Percentiles rank a stretch among this genome's conserved stretches.
Evolutionary conservation across 2,113 vertebrate genomes (phyloP).

Genomic region (Trogon melanurus): DNA sequence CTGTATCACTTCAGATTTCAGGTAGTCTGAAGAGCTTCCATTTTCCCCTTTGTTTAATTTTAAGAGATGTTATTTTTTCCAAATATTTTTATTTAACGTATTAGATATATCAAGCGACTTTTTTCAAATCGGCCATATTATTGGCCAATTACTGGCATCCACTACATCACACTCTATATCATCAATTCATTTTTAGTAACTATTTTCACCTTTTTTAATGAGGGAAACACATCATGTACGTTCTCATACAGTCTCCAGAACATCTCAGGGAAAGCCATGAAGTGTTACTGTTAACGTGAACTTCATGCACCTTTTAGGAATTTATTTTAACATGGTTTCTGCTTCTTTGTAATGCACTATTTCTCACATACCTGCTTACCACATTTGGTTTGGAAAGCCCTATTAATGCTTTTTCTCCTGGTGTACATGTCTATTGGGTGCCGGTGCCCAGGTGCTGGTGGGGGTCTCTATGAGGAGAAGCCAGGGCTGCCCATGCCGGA

Average conservation of each 20-base stretch:
- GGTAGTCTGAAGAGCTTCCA: background rate
- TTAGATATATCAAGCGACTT: background rate
- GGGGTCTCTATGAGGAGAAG: background rate
- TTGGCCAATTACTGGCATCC: background rate
- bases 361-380: background rate
- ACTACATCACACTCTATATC: background rate
- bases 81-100: background rate
- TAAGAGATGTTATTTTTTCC: background rate
- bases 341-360: background rate
- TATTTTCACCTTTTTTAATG: background rate
- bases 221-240: fast-evolving
- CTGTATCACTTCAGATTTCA: background rate
- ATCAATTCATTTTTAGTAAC: background rate
- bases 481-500: fast-evolving
- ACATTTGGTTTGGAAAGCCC: background rate
- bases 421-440: fast-evolving
- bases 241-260: background rate
- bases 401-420: background rate
- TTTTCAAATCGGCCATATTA: background rate
- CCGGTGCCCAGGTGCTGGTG: background rate
- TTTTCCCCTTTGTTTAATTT: background rate
- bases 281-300: background rate
- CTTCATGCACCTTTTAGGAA: background rate
- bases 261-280: background rate
- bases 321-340: background rate